A percentile compares a stretch with the other conserved stretches of the same genome.
Evolutionary conservation across 2,888 invertebrate species (phyloP).

Genomic region (Halictus ligatus): DNA sequence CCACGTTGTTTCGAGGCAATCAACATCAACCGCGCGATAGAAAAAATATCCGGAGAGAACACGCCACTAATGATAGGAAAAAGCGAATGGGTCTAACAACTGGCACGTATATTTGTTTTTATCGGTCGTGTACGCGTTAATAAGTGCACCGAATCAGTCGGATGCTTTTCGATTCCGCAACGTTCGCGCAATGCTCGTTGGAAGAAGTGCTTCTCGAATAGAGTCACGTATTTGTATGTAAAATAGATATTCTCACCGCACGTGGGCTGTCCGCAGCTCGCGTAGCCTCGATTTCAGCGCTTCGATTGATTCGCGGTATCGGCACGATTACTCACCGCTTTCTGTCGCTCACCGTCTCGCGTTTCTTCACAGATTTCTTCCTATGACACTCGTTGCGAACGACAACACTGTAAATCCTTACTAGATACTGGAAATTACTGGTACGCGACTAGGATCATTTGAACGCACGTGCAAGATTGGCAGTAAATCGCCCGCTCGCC

Average conservation of each 20-base stretch:
- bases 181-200: conserved; percentile 17
- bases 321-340: conserved; percentile 32
- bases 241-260: conserved; percentile 51
- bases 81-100: conserved; percentile 17
- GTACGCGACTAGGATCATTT: conserved; percentile 53
- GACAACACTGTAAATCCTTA: conserved; percentile 44
- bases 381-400: background rate
- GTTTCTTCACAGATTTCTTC: background rate
- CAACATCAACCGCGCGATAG: background rate
- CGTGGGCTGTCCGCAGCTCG: conserved; percentile 37
- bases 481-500: conserved; percentile 54
- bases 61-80: background rate
- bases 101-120: conserved; percentile 16
- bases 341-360: background rate
- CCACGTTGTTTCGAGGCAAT: background rate
- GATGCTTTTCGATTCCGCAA: conserved; percentile 33
- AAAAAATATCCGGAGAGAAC: background rate
- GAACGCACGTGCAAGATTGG: conserved; percentile 67
- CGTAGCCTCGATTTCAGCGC: conserved; percentile 16
- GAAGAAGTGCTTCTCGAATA: conserved; percentile 2
- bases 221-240: conserved; percentile 51
- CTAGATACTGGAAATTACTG: conserved; percentile 64
- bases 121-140: background rate
- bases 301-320: background rate
- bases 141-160: conserved; percentile 17